These are phyloP conservation scores for Oriolus oriolus DNA, from an alignment of 2,113 vertebrate species.

Conservation along the genomic window DNA sequence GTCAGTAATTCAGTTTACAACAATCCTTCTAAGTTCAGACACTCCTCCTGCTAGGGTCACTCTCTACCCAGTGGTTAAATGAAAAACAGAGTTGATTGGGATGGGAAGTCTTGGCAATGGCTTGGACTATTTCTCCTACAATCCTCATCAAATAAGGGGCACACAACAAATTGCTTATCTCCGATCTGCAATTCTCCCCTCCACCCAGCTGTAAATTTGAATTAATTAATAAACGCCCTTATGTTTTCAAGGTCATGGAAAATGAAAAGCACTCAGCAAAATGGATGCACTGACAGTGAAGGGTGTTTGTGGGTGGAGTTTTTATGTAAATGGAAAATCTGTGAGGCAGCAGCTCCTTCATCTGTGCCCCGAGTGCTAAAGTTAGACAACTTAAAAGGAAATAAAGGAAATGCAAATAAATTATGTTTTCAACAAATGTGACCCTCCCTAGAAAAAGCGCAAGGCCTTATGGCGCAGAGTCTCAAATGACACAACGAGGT, in stretches of 20 bases:
- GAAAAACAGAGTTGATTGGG: neutral
- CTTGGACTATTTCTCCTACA: neutral
- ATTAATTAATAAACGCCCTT: constrained; percentile 42
- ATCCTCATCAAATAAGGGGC: constrained; percentile 20
- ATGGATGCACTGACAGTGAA: constrained; percentile 4
- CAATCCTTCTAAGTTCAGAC: neutral
- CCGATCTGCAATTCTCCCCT: constrained; percentile 27
- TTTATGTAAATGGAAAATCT: neutral
- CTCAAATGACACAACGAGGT: neutral
- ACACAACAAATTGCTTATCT: constrained; percentile 28
- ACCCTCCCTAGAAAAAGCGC: neutral
- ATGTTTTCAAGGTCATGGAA: constrained; percentile 51
- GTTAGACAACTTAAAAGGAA: constrained; percentile 1
- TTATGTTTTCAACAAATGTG: neutral
- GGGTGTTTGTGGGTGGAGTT: neutral
- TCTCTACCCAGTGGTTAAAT: neutral
- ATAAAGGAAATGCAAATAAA: neutral
- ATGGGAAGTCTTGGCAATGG: neutral
- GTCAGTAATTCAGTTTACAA: neutral
- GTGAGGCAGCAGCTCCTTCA: constrained; percentile 19
- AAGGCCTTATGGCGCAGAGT: neutral
- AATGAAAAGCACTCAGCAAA: constrained; percentile 45
- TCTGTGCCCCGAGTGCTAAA: neutral
- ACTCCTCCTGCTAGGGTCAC: neutral
- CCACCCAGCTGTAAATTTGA: constrained; percentile 51